A percentile compares a stretch with the other conserved stretches of the same genome.
These are phyloP conservation scores for Parnassius apollo DNA, from an alignment of 2,888 invertebrate species.

Conservation along the genomic window DNA sequence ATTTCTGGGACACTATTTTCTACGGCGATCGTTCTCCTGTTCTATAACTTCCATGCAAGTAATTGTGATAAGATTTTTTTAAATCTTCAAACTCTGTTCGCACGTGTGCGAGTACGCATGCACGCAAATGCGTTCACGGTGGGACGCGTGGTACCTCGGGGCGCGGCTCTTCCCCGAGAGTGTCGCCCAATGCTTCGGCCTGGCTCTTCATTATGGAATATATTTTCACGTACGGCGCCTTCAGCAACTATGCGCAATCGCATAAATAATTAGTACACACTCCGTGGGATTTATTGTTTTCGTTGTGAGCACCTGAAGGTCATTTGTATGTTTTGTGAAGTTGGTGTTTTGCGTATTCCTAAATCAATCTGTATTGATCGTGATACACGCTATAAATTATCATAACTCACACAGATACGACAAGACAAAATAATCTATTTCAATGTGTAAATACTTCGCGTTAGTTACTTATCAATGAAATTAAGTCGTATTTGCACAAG, in stretches of 20 bases:
- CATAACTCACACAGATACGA: neutral
- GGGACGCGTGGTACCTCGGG: conserved; percentile 59
- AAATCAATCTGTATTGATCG: neutral
- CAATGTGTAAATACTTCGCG: neutral
- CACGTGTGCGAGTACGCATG: conserved; percentile 11
- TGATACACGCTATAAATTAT: neutral
- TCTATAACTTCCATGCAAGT: too few species aligned
- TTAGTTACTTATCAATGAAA: neutral
- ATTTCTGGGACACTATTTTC: too few species aligned
- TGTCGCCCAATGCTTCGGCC: conserved; percentile 83
- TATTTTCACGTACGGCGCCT: conserved; percentile 98
- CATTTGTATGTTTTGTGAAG: neutral
- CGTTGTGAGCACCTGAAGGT: neutral
- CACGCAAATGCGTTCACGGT: conserved; percentile 14
- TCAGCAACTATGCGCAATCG: conserved; percentile 88
- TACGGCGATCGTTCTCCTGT: too few species aligned
- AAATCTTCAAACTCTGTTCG: conserved; percentile 11
- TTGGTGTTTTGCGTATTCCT: neutral
- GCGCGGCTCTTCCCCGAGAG: conserved; percentile 76
- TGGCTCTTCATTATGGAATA: conserved; percentile 97
- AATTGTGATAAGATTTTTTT: neutral
- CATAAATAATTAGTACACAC: conserved; percentile 33
- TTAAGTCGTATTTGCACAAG: neutral
- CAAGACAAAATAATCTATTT: neutral
- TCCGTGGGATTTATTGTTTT: neutral